Base-by-base conservation (phyloP, 2,797 vertebrate genomes). In the Gymnothorax javanicus region DNA sequence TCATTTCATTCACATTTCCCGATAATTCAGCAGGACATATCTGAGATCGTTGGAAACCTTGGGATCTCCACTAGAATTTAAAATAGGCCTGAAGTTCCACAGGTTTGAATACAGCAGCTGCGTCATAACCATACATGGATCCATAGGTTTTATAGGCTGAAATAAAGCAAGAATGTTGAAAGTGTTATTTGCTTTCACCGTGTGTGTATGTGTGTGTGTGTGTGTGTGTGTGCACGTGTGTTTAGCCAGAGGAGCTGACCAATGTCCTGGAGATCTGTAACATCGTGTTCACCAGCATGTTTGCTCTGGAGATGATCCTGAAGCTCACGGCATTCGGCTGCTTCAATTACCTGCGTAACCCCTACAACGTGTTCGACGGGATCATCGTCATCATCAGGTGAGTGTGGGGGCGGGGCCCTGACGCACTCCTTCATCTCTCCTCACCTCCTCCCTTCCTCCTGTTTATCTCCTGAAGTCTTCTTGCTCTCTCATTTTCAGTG, bases 271-370 rank as follows among this genome's bases (percentile, higher is more conserved):
- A 99, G 93, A 99, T 99, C 95, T 98, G 97, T 94, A 99, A 99
- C 12, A 98, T 99, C 89, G 98, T 99, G 75, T 99, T 99, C 92
- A 99, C 98, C 91, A 99, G 98, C 94, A 98, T 99, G 98, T 99
- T 99, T 67, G 97, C 98, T 69, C 89, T 99, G 94, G 98, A 99
- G 95, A 99, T 99, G 98, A 96, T 99, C 91, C 96, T 99, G 88
- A 99, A 99, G 91, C 93, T 99, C 87, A 96, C 97, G 0, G 98
- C 98, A 0, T 99, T 98, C 4, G 98, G 98, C 54, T 97, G 97
- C 79, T 98, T 99, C 50, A 97, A 91, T 93, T 99, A 99, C 93
- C 95, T 99, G 91, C 95, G 97, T 82, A 99, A 98, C 87, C 98
- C 98, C 1, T 99, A 99, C 94, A 99, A 99, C 82, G 97, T 99